Evolutionary conservation across 2,113 vertebrate species (phyloP).

Genomic region (Halichoeres trimaculatus): DNA sequence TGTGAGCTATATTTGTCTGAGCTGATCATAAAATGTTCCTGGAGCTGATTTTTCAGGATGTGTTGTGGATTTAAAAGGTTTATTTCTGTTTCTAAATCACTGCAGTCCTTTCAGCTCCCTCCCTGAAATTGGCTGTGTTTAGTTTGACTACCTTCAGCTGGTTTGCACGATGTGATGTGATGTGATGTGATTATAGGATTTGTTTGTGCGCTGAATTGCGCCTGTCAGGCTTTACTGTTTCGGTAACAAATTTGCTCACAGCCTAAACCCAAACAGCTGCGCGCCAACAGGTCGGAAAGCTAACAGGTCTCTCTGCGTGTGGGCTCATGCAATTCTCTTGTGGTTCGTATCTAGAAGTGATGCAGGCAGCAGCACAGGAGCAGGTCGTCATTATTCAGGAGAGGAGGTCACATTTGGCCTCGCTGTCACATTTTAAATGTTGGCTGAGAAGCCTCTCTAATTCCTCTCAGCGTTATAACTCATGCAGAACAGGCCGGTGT

Average conservation of each 20-base stretch:
- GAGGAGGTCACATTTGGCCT: conserved; percentile 22
- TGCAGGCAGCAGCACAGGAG: conserved; percentile 15
- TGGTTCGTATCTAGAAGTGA: conserved; percentile 14
- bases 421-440: conserved; percentile 34
- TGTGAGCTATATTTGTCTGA: background rate
- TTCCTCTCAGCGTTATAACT: conserved; percentile 6
- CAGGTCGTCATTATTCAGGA: conserved; percentile 42
- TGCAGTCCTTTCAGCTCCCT: background rate
- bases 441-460: conserved; percentile 26
- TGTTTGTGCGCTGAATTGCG: conserved; percentile 36
- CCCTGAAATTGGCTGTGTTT: conserved; percentile 2
- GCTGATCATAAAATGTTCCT: background rate
- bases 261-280: conserved; percentile 34
- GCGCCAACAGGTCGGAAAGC: background rate
- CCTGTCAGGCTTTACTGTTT: conserved; percentile 22
- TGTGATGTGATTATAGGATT: conserved; percentile 39
- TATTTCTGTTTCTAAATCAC: background rate
- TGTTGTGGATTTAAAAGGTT: background rate
- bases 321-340: background rate
- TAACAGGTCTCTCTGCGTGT: conserved; percentile 10
- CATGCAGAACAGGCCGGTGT: conserved; percentile 12
- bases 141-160: conserved; percentile 46
- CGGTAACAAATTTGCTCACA: conserved; percentile 24
- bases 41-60: background rate
- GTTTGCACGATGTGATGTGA: conserved; percentile 39